Evolutionary conservation across 2,797 vertebrate genomes (phyloP).

Genomic region (Enteromius unitaeniatus): DNA sequence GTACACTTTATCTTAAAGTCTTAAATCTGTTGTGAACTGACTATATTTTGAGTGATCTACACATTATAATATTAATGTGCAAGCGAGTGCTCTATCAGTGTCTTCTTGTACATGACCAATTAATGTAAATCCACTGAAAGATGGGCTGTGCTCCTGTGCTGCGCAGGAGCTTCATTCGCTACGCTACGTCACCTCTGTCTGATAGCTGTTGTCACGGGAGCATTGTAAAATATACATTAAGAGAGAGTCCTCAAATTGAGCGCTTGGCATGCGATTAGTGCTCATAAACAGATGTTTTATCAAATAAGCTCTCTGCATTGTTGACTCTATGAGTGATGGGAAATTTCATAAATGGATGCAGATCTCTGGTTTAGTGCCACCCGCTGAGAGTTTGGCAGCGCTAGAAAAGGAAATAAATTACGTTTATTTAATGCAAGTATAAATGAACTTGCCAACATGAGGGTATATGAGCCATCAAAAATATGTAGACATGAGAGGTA

Average conservation of each 20-base stretch:
- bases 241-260: neutral
- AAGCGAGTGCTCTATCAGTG: neutral
- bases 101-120: neutral
- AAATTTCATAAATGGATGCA: neutral
- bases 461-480: neutral
- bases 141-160: neutral
- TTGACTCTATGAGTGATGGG: constrained; percentile 21
- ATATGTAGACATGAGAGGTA: neutral
- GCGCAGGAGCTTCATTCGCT: constrained; percentile 6
- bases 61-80: neutral
- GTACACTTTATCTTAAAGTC: neutral
- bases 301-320: constrained; percentile 11
- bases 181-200: constrained; percentile 26
- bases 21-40: neutral
- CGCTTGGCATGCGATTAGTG: neutral
- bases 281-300: constrained; percentile 18
- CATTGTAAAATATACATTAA: constrained; percentile 12
- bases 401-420: neutral
- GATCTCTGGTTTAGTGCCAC: neutral
- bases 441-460: neutral
- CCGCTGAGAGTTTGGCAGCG: neutral
- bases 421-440: neutral
- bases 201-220: constrained; percentile 7
- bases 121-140: neutral
- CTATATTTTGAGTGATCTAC: neutral